Conservation (phyloP, 2,113 vertebrate species). For the Ascaphus truei region DNA sequence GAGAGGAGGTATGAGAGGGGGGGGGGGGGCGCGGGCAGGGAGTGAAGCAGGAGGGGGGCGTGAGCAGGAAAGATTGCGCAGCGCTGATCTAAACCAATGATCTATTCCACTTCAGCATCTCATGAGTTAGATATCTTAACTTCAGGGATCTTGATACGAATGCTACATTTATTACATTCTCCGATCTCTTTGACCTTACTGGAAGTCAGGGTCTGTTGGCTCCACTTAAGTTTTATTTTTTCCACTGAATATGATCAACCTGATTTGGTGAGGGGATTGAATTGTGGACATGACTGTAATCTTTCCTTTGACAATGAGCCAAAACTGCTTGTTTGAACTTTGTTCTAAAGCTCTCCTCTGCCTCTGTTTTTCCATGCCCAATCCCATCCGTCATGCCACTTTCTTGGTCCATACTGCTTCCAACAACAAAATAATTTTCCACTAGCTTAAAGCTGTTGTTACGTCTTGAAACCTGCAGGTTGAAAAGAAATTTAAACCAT, state of each 20-base stretch:
- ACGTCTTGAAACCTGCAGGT: conserved; percentile 29
- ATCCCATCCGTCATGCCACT: conserved; percentile 41
- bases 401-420: conserved; percentile 31
- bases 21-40: no score
- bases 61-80: no score
- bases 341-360: conserved; percentile 37
- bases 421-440: conserved; percentile 42
- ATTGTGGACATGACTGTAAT: conserved; percentile 16
- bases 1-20: no score
- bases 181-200: not conserved
- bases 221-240: not conserved
- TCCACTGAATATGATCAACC: not conserved
- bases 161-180: no score
- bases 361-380: conserved; percentile 32
- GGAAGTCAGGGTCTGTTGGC: not conserved
- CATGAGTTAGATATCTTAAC: no score
- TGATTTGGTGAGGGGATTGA: not conserved
- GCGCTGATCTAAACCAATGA: no score
- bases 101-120: no score
- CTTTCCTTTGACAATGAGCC: conserved; percentile 34
- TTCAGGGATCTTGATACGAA: no score
- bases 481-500: conserved; percentile 30
- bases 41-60: no score
- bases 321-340: conserved; percentile 33
- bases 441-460: conserved; percentile 32